Percentiles rank a stretch among this genome's conserved stretches.
These are phyloP conservation scores for Epiblema foenella DNA, from an alignment of 2,888 invertebrate species.

Conservation along the genomic window DNA sequence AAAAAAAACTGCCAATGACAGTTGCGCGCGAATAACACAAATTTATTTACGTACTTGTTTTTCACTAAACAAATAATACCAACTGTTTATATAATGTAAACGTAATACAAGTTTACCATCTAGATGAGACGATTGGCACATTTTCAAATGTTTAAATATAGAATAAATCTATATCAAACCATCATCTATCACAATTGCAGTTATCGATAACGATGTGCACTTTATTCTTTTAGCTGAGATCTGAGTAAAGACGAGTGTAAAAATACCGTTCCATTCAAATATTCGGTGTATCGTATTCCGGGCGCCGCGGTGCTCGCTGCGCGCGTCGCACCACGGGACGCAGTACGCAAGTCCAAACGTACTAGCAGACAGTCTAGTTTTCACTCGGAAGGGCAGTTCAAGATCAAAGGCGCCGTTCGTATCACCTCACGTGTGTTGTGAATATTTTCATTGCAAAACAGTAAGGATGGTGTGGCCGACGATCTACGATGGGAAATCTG, in stretches of 20 bases:
- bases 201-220: constrained; percentile 35
- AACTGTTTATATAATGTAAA: constrained; percentile 32
- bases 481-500: constrained; percentile 71
- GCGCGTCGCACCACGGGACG: constrained; percentile 59
- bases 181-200: constrained; percentile 37
- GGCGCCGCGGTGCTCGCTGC: constrained; percentile 68
- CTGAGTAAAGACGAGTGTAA: constrained; percentile 15
- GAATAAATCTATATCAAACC: constrained; percentile 55
- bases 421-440: constrained; percentile 65
- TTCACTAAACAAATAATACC: neutral
- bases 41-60: constrained; percentile 1
- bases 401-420: constrained; percentile 78
- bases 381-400: constrained; percentile 83
- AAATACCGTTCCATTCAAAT: constrained; percentile 42
- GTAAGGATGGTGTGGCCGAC: constrained; percentile 79
- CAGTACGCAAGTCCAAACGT: constrained; percentile 75
- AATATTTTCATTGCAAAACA: constrained; percentile 58
- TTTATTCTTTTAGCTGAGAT: neutral
- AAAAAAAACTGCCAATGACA: neutral
- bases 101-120: constrained; percentile 35
- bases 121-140: constrained; percentile 63
- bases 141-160: constrained; percentile 71
- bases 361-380: constrained; percentile 72
- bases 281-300: constrained; percentile 49
- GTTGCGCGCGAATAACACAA: constrained; percentile 12